These are phyloP conservation scores for Drosophila watanabei DNA, from an alignment of 1,140 invertebrate genomes.

Conservation along the genomic window DNA sequence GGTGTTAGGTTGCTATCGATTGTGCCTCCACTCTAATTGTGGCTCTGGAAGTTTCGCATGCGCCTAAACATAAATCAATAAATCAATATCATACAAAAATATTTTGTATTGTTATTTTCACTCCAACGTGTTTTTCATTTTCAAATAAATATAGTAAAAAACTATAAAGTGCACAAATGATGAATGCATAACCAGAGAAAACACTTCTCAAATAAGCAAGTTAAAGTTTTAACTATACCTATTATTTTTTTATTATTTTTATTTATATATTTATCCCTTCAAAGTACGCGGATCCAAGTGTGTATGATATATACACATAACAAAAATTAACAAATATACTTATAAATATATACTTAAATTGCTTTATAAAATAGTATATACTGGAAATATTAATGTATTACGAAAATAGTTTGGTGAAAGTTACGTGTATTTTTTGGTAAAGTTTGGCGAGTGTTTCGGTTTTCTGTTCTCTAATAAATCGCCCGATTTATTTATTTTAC, in stretches of 20 bases:
- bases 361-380: not conserved
- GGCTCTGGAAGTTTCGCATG: slow-evolving; percentile 9
- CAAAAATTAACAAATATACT: not conserved
- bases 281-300: no score
- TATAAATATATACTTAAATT: no score
- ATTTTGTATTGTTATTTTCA: slow-evolving; percentile 5
- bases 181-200: not conserved
- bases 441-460: not conserved
- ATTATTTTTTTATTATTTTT: not conserved
- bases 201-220: not conserved
- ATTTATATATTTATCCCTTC: not conserved
- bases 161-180: not conserved
- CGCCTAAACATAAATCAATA: slow-evolving; percentile 14
- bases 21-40: not conserved
- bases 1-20: not conserved
- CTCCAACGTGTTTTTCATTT: not conserved
- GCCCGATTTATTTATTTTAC: not conserved
- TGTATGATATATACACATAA: not conserved
- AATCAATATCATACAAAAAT: slow-evolving; percentile 6
- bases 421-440: not conserved
- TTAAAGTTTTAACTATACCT: not conserved
- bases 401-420: not conserved
- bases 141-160: not conserved
- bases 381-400: no score
- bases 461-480: not conserved